Conservation (phyloP, 2,888 invertebrate species). For the Drosophila lacicola region DNA sequence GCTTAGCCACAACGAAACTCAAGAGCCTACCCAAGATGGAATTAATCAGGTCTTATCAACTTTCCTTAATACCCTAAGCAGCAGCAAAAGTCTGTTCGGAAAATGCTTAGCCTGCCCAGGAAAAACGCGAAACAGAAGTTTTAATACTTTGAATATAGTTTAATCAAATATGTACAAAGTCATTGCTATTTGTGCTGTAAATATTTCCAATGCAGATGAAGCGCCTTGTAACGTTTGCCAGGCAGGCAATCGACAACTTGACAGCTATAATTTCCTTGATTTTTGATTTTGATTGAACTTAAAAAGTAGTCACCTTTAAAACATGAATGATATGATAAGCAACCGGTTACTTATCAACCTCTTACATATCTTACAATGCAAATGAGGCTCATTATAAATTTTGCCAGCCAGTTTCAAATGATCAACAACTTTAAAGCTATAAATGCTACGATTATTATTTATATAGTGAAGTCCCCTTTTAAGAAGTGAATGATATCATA, state of each 20-base stretch:
- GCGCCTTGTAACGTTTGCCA: not conserved
- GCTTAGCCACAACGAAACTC: constrained; percentile 6
- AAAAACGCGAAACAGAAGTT: too few species aligned
- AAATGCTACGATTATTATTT: too few species aligned
- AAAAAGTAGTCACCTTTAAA: too few species aligned
- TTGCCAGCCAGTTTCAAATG: not conserved
- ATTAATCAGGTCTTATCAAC: constrained; percentile 11
- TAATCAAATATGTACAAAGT: too few species aligned
- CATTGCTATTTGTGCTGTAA: not conserved
- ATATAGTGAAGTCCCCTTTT: too few species aligned
- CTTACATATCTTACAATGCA: not conserved
- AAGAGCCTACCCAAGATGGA: constrained; percentile 5
- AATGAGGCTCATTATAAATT: not conserved
- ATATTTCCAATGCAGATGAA: not conserved
- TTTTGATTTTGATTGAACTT: too few species aligned
- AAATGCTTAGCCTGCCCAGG: not conserved
- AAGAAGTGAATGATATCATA: not conserved
- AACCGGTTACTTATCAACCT: too few species aligned
- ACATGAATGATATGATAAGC: too few species aligned
- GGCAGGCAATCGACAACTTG: not conserved
- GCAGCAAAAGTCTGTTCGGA: not conserved
- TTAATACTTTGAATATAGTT: too few species aligned
- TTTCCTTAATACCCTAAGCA: not conserved
- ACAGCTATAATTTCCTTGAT: too few species aligned
- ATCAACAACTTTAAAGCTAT: too few species aligned